Percentiles rank a stretch among this genome's conserved stretches.
phyloP scores from a whole-genome alignment of 2,113 vertebrate genomes.

The Hylia prasina region DNA sequence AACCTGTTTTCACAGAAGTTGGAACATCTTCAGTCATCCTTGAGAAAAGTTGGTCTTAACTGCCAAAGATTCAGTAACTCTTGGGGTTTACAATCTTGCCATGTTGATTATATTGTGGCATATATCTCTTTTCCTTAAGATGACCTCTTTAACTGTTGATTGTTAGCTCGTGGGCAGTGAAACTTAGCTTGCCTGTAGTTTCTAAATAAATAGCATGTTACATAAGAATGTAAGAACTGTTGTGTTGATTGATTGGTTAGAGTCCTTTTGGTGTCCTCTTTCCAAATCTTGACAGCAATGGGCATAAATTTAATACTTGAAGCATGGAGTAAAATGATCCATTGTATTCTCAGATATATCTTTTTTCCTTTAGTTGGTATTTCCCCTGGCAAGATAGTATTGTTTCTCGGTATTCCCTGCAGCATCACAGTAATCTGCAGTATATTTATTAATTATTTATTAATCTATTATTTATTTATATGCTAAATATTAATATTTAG shows the following conservation, averaged over 20 bases:
- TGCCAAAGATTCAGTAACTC: not conserved
- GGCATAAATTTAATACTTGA: not conserved
- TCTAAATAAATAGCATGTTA: not conserved
- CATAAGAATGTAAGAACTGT: not conserved
- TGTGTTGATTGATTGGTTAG: not conserved
- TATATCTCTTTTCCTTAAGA: not conserved
- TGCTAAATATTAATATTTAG: not conserved
- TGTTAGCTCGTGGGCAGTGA: not conserved
- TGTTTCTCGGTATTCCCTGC: not conserved
- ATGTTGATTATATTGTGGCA: not conserved
- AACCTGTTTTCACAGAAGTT: not conserved
- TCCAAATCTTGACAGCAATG: not conserved
- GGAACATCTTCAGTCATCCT: not conserved
- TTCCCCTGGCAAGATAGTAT: not conserved
- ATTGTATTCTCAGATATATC: not conserved
- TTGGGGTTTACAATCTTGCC: not conserved
- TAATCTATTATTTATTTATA: no score
- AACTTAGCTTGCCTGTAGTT: not conserved
- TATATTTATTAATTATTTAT: no score
- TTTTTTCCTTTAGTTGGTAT: not conserved
- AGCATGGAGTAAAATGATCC: not conserved
- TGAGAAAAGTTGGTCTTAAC: not conserved
- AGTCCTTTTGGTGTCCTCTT: constrained; percentile 1
- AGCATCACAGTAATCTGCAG: not conserved
- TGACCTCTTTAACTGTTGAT: not conserved